phyloP scores from a whole-genome alignment of 2,888 invertebrate species.

The Ariolimax columbianus region DNA sequence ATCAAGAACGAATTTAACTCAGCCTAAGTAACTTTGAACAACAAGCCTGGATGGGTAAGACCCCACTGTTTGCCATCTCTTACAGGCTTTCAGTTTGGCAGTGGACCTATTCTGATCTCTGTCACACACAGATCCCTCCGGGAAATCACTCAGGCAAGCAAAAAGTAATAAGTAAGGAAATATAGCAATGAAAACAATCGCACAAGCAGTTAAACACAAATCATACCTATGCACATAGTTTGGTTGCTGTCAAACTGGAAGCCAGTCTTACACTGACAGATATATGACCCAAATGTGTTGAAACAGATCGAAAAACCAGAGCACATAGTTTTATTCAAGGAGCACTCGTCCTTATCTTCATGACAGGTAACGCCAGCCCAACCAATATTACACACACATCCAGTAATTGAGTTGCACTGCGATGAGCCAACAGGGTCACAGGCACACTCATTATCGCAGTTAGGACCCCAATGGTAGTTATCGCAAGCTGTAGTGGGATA shows the following conservation, averaged over 20 bases:
- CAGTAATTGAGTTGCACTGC: constrained; percentile 50
- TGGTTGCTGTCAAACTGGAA: constrained; percentile 18
- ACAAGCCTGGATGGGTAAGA: no score
- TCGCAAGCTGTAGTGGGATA: constrained; percentile 54
- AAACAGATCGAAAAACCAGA: constrained; percentile 39
- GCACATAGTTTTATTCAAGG: not conserved
- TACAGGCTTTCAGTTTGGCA: no score
- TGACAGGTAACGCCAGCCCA: constrained; percentile 53
- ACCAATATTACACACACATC: constrained; percentile 55
- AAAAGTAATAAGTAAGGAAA: no score
- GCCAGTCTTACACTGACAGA: constrained; percentile 52
- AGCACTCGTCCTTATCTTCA: constrained; percentile 55
- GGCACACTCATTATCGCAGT: constrained; percentile 56
- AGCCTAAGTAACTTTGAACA: no score
- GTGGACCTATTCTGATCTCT: no score
- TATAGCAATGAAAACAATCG: no score
- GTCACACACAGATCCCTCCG: no score
- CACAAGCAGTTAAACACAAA: not conserved
- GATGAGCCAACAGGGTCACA: constrained; percentile 51
- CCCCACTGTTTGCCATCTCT: no score
- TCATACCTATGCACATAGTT: not conserved
- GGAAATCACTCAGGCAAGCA: no score
- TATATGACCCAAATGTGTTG: constrained; percentile 54
- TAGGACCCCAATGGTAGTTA: constrained; percentile 56
- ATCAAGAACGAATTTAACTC: no score